phyloP scores from a whole-genome alignment of 2,888 invertebrate species.

The Tryphoninae sp. region DNA sequence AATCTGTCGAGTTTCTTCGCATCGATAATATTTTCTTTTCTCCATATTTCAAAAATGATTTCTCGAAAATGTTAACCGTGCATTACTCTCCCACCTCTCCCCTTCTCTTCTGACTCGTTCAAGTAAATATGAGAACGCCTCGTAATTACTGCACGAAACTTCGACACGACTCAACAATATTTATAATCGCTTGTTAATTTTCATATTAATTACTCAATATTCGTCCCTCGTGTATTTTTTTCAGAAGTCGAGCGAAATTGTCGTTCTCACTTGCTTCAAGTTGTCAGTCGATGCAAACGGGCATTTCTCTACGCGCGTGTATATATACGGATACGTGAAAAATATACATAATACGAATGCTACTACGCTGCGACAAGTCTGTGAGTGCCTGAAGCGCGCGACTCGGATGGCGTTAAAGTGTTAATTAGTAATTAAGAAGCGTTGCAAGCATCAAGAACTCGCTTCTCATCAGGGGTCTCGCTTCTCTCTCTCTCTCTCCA shows the following conservation, averaged over 20 bases:
- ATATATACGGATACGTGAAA: neutral
- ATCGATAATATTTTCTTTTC: neutral
- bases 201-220: conserved; percentile 74
- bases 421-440: conserved; percentile 81
- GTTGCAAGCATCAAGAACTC: conserved; percentile 77
- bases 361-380: conserved; percentile 63
- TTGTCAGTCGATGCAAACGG: conserved; percentile 32
- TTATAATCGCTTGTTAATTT: conserved; percentile 73
- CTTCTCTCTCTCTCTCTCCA: conserved; percentile 30
- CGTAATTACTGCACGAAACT: conserved; percentile 67
- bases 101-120: neutral
- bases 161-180: conserved; percentile 42
- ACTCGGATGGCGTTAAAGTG: conserved; percentile 78
- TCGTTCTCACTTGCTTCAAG: conserved; percentile 52
- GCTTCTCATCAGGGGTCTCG: conserved; percentile 49
- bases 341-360: conserved; percentile 19
- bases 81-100: neutral
- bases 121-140: neutral
- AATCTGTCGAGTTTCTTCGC: neutral
- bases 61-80: no score
- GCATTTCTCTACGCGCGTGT: conserved; percentile 18
- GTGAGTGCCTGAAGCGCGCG: conserved; percentile 65
- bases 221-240: conserved; percentile 8
- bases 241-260: conserved; percentile 13
- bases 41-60: no score